Evolutionary conservation across 2,797 vertebrate genomes (phyloP).

Genomic region (Channallabes apus): DNA sequence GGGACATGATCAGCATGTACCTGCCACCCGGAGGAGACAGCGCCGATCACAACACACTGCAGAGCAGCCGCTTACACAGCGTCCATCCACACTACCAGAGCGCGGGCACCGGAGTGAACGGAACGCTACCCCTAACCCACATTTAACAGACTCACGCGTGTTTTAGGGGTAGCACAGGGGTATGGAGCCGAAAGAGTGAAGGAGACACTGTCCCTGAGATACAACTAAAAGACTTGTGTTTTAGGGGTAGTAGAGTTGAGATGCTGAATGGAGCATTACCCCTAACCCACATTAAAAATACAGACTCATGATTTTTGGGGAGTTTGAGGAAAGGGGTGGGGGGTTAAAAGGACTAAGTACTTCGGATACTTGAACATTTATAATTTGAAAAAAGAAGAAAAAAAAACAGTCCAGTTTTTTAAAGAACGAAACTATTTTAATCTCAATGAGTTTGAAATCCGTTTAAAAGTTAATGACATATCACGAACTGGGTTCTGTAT

Average conservation of each 20-base stretch:
- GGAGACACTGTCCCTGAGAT: slow-evolving; percentile 94
- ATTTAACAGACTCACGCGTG: slow-evolving; percentile 74
- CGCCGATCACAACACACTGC: slow-evolving; percentile 86
- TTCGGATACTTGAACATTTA: slow-evolving; percentile 81
- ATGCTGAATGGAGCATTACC: slow-evolving; percentile 91
- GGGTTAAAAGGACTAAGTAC: slow-evolving; percentile 67
- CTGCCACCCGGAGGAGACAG: slow-evolving; percentile 95
- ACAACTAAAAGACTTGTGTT: slow-evolving; percentile 77
- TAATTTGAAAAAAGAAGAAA: slow-evolving; percentile 63
- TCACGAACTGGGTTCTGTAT: slow-evolving; percentile 67
- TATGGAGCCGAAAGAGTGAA: background rate
- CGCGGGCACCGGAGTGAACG: slow-evolving; percentile 91
- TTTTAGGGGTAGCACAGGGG: slow-evolving; percentile 15
- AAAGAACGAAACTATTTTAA: slow-evolving; percentile 61
- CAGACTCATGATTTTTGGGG: slow-evolving; percentile 2
- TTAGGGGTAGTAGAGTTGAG: slow-evolving; percentile 19
- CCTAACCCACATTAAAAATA: slow-evolving; percentile 89
- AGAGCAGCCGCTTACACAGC: slow-evolving; percentile 91
- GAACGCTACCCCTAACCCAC: slow-evolving; percentile 97
- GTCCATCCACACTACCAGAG: slow-evolving; percentile 97
- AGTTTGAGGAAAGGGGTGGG: background rate
- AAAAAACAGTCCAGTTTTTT: slow-evolving; percentile 62
- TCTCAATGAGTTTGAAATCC: slow-evolving; percentile 65
- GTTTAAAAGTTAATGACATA: slow-evolving; percentile 67
- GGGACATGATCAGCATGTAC: slow-evolving; percentile 99